Evolutionary conservation across 2,888 invertebrate genomes (phyloP), one percentile per base, ranked within the genome.

Genomic region (Scotopteryx bipunctaria): DNA sequence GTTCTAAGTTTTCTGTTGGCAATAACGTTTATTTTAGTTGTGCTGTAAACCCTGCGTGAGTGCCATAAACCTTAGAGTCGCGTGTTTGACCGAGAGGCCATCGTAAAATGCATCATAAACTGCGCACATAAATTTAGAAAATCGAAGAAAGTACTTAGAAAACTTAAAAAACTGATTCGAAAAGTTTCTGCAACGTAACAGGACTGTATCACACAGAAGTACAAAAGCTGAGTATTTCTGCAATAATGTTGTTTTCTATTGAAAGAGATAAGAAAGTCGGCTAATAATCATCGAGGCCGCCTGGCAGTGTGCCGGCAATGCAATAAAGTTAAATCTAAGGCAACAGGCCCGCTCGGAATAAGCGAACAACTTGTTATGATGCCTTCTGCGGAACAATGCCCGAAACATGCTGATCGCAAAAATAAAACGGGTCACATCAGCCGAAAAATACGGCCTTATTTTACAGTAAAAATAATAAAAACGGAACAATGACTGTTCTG

Each of bases 61-160:
- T 69, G 69, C 67, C 73, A 78, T 85, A 85, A 85, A 81, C 73
- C 73, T 72, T 68, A 71, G 67, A 81, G 79, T 86, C 76, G 85
- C 84, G 83, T 86, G 86, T 85, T 83, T 83, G 83, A 82, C 83
- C 83, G 78, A 81, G 76, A 78, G 79, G 78, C 72, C 70, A 79
- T 83, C 84, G 85, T 86, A 85, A 86, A 86, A 78, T 80, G 78
- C 77, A 79, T 75, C 83, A 83, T 85, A 86, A 86, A 86, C 64
- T 62, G 70, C 68, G 69, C 68, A 75, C 81, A 85, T 86, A 81
- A 84, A 80, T 83, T 84, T 81, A 72, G 69, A 80, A 83, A 83
- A 84, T 84, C 81, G 80, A 81, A 74, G 58, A 31, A 38, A 9
- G 15, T 11, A 3, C n/a, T n/a, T 14, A 21, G 8, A 4, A 6